Evolutionary conservation across 2,797 vertebrate genomes (phyloP).

Genomic region (Lepus oiostolus): DNA sequence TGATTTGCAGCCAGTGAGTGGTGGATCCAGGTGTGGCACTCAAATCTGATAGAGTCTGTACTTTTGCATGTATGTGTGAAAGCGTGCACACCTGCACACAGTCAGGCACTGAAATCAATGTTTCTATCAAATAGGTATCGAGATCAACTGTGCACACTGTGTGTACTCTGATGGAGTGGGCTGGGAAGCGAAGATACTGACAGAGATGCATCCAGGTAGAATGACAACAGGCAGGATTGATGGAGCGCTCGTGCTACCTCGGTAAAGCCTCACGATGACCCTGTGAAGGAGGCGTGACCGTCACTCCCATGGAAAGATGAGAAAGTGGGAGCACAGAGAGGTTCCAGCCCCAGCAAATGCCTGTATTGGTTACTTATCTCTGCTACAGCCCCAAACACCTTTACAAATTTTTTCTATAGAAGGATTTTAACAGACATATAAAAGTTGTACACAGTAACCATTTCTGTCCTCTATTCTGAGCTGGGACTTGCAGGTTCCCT

Average conservation of each 20-base stretch:
- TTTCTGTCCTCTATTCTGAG: background rate
- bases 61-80: background rate
- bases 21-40: background rate
- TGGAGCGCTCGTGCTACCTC: background rate
- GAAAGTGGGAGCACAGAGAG: background rate
- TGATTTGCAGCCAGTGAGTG: background rate
- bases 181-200: slow-evolving; percentile 1
- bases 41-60: background rate
- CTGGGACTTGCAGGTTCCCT: background rate
- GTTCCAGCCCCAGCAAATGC: background rate
- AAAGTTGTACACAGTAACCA: no score
- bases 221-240: background rate
- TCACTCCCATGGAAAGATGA: slow-evolving; percentile 3
- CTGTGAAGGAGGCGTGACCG: background rate
- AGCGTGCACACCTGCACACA: background rate
- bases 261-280: background rate
- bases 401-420: no score
- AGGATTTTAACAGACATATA: no score
- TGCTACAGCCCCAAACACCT: background rate
- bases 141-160: background rate
- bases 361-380: background rate
- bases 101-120: background rate
- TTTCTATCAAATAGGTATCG: background rate
- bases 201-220: background rate
- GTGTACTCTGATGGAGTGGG: background rate